A percentile compares a stretch with the other conserved stretches of the same genome.
These are phyloP conservation scores for Prietella phreatophila DNA, from an alignment of 2,113 vertebrate genomes.

Conservation along the genomic window DNA sequence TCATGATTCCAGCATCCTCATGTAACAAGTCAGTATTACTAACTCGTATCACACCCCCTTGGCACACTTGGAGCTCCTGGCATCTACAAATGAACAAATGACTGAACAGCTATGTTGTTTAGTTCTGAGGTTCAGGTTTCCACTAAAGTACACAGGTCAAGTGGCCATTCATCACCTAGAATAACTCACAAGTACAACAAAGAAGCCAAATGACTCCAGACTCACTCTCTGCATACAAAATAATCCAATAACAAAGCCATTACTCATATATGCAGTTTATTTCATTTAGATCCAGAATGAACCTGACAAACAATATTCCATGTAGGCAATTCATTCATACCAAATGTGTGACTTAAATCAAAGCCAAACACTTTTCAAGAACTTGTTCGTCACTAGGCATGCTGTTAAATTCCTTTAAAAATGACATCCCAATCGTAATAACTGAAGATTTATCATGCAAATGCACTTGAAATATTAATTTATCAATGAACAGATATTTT, in stretches of 20 bases:
- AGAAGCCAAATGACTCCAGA: conserved; percentile 5
- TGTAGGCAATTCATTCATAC: background rate
- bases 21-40: conserved; percentile 26
- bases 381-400: background rate
- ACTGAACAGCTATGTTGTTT: conserved; percentile 21
- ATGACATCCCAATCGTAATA: background rate
- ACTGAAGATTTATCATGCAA: background rate
- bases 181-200: conserved; percentile 22
- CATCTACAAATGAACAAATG: conserved; percentile 25
- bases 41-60: background rate
- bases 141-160: conserved; percentile 30
- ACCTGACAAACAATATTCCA: background rate
- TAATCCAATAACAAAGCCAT: background rate
- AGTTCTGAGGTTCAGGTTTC: conserved; percentile 33
- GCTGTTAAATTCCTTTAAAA: background rate
- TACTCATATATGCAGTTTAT: background rate
- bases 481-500: too few species aligned
- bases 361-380: background rate
- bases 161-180: conserved; percentile 36
- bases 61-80: background rate
- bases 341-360: background rate
- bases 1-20: background rate
- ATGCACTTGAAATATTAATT: background rate
- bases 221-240: background rate
- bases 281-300: background rate